Base-by-base conservation (phyloP, 2,888 invertebrate genomes). In the Cacoxenus indagator region DNA sequence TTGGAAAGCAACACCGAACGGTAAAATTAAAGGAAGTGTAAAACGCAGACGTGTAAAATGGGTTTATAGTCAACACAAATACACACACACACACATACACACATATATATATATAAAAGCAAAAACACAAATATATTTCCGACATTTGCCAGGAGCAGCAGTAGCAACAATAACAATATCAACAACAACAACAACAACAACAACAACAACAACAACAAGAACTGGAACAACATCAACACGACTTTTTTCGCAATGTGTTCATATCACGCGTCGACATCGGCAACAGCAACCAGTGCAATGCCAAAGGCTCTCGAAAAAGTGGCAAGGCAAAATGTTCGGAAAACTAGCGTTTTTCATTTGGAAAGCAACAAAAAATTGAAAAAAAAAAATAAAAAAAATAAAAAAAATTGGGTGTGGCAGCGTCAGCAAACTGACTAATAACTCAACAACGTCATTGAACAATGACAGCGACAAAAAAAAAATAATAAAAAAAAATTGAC, bases 71-170 rank as follows among this genome's bases (percentile, higher is more conserved):
- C 37, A 8, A 11, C 37, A 37, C 8, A 51, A 3, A 51, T 19
- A 8, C 51, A 51, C 22, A 22, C 43, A 62, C 61, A 55, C 55
- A 62, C 43, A 51, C 22, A 22, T 17, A 22, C 17, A 11, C 51
- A 2, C 61, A 61, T 22, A 24, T 14, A n/a, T n/a, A n/a, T n/a
- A n/a, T n/a, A n/a, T n/a, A n/a, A n/a, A n/a, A n/a, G n/a, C n/a
- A n/a, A n/a, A n/a, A n/a, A n/a, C n/a, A n/a, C 43, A 43, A 62
- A 62, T 62, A 17, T 29, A 62, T 43, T 62, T 62, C 61, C 61
- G 61, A 43, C 45, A 45, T 62, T 62, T 62, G 51, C 61, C 45
- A 62, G 43, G 14, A 43, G 24, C 22, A 51, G 22, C 9, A 51
- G 1, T 3, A 51, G 19, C 48, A 17, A 17, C 17, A 17, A 17